These are phyloP conservation scores for Ammodramus savannarum DNA, from an alignment of 2,113 vertebrate genomes.

Conservation along the genomic window DNA sequence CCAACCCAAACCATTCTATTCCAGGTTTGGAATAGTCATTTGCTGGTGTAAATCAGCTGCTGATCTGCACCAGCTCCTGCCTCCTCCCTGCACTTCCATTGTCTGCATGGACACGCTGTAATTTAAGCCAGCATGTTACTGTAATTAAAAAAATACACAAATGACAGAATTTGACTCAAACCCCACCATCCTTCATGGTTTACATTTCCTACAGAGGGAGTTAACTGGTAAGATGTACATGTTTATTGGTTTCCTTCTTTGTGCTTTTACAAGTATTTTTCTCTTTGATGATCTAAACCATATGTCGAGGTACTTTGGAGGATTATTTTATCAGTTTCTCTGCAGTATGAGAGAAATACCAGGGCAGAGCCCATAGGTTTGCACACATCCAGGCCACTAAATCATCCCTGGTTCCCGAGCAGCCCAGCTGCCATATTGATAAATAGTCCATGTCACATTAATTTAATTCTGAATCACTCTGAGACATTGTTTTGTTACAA, in stretches of 20 bases:
- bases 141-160: constrained; percentile 66
- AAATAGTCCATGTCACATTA: constrained; percentile 65
- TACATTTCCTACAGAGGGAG: constrained; percentile 62
- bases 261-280: constrained; percentile 71
- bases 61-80: neutral
- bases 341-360: constrained; percentile 63
- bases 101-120: neutral
- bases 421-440: constrained; percentile 64
- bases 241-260: constrained; percentile 63
- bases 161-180: constrained; percentile 50
- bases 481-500: constrained; percentile 65
- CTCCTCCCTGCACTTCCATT: neutral
- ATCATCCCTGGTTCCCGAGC: constrained; percentile 56
- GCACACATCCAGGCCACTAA: constrained; percentile 52
- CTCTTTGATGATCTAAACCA: constrained; percentile 74
- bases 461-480: constrained; percentile 70
- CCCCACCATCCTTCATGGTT: constrained; percentile 47
- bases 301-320: constrained; percentile 71
- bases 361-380: constrained; percentile 60
- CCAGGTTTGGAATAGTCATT: neutral
- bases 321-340: constrained; percentile 74
- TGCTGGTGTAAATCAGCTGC: neutral
- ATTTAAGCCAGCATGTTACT: constrained; percentile 45
- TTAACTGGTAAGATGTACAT: constrained; percentile 54
- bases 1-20: neutral